Evolutionary conservation across 2,113 vertebrate genomes (phyloP), one percentile per base, ranked within the genome.

Genomic region (Perccottus glenii): DNA sequence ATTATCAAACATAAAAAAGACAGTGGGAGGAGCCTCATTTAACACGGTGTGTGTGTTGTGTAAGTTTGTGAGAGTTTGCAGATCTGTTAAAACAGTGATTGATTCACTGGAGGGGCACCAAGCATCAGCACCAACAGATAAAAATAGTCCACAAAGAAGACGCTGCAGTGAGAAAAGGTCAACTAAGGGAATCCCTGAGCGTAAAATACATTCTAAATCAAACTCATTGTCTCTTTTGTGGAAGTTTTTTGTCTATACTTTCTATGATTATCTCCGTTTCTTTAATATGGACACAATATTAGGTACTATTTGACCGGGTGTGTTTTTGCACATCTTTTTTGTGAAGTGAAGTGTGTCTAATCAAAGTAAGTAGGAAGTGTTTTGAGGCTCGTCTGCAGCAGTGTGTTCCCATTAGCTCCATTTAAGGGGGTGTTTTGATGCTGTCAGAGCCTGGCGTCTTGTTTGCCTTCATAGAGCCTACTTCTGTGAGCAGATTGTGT

Each of bases 381-480:
- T 70, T 4, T 2, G 48, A 50, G 40, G 32, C 52, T 15, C 43
- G 43, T 62, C 16, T 52, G 35, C 63, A 27, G 19, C 19, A 42
- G 43, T 16, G 16, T 35, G n/a, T 16, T 45, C 79, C 77, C 76
- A 83, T 87, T 85, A 85, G 60, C 15, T 72, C 69, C 51, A 85
- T 87, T 84, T 64, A 67, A 67, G 73, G 70, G 60, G 55, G 68
- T 67, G 71, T 79, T 87, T 86, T 88, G 85, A 91, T 84, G 74
- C 75, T 75, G 83, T 84, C 82, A 84, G 49, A 40, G 15, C 61
- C 0, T 5, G 16, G 33, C 9, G 27, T 5, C 50, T 47, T 49
- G 43, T 62, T 47, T 16, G 19, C 50, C 52, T 15, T 12, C 52
- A 55, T 55, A 15, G 15, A 55, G 35, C 12, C 14, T 33, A 9